A percentile compares a stretch with the other conserved stretches of the same genome.
phyloP scores from a whole-genome alignment of 2,888 invertebrate genomes.

The Meteorus cinctellus region DNA sequence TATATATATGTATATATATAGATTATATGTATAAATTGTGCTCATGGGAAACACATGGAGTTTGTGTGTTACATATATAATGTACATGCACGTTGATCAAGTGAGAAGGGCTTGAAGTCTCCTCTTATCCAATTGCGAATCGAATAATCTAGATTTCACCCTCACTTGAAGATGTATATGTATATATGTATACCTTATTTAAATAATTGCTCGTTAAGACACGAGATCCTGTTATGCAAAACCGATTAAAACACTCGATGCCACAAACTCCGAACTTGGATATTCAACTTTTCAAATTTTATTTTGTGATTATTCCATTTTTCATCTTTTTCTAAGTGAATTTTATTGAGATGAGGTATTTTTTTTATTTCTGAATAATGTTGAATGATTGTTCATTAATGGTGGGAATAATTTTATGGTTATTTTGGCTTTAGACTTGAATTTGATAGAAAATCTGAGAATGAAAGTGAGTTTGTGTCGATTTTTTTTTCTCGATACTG shows the following conservation, averaged over 20 bases:
- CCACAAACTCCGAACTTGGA: conserved; percentile 17
- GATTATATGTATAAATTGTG: not conserved
- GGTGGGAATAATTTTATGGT: too few relatives aligned
- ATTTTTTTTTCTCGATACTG: too few relatives aligned
- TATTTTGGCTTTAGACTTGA: too few relatives aligned
- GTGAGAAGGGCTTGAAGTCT: conserved; percentile 18
- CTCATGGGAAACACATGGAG: not conserved
- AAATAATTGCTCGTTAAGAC: conserved; percentile 46
- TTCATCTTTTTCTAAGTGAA: conserved; percentile 7
- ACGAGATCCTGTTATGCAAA: conserved; percentile 43
- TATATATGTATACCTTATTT: conserved; percentile 38
- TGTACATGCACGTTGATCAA: conserved; percentile 2
- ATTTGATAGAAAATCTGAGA: too few relatives aligned
- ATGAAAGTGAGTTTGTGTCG: too few relatives aligned
- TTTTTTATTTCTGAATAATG: too few relatives aligned
- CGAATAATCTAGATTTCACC: conserved; percentile 41
- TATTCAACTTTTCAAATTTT: conserved; percentile 24
- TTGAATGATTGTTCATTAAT: too few relatives aligned
- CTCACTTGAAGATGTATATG: not conserved
- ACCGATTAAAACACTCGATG: conserved; percentile 40
- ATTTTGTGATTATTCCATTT: conserved; percentile 2
- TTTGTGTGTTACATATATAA: conserved; percentile 17
- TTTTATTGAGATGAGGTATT: not conserved
- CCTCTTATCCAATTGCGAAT: conserved; percentile 37
- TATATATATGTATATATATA: not conserved